A percentile compares a stretch with the other conserved stretches of the same genome.
Evolutionary conservation across 2,113 vertebrate species (phyloP).

Genomic region (Eulemur rufifrons): DNA sequence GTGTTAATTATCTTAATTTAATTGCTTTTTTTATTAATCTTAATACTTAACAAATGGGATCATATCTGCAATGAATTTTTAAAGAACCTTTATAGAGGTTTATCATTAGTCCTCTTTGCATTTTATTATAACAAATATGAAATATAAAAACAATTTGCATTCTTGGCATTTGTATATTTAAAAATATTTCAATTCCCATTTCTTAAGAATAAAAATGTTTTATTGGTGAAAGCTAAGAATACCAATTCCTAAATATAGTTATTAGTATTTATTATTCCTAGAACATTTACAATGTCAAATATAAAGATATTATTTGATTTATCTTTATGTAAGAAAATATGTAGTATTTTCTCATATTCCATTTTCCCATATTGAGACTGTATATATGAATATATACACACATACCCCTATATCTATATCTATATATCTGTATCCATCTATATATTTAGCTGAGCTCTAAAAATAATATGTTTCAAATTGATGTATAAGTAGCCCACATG

Average conservation of each 20-base stretch:
- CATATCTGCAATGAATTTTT: slow-evolving; percentile 48
- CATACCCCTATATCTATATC: neutral
- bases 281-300: neutral
- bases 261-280: neutral
- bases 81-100: slow-evolving; percentile 14
- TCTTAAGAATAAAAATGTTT: slow-evolving; percentile 25
- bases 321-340: neutral
- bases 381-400: neutral
- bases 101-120: neutral
- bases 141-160: neutral
- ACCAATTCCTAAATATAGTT: neutral
- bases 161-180: neutral
- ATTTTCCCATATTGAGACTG: neutral
- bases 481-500: neutral
- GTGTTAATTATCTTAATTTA: slow-evolving; percentile 62
- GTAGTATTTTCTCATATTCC: neutral
- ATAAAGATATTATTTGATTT: neutral
- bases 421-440: neutral
- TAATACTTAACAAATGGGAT: slow-evolving; percentile 53
- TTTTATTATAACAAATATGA: slow-evolving; percentile 32
- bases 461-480: neutral
- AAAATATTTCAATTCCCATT: neutral
- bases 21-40: slow-evolving; percentile 54
- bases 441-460: neutral
- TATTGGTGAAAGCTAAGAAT: neutral